These are phyloP conservation scores for Cichladusa arquata DNA, from an alignment of 2,113 vertebrate species.

Conservation along the genomic window DNA sequence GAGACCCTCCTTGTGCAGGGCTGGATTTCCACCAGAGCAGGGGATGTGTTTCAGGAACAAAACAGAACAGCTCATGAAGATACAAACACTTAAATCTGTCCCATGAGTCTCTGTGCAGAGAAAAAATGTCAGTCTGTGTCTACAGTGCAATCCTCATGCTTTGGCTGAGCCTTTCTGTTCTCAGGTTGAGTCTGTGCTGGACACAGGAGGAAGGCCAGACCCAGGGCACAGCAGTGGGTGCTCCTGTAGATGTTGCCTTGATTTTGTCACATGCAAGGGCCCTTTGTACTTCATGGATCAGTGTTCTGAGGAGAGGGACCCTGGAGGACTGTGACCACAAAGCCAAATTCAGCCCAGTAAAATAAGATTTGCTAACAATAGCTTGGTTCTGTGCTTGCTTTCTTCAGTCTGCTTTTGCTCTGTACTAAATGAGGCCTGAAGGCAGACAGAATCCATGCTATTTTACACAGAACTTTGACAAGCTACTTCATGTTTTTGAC, in stretches of 20 bases:
- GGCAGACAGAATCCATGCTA: not conserved
- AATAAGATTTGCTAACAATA: not conserved
- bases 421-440: not conserved
- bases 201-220: not conserved
- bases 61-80: not conserved
- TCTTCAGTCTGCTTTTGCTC: not conserved
- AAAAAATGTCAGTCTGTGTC: not conserved
- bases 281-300: not conserved
- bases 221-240: not conserved
- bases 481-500: slow-evolving; percentile 9
- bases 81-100: not conserved
- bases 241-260: not conserved
- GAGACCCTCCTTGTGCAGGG: not conserved
- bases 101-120: not conserved
- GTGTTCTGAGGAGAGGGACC: not conserved
- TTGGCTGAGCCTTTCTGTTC: not conserved
- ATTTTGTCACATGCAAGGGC: not conserved
- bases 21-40: not conserved
- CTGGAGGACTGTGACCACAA: not conserved
- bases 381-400: not conserved
- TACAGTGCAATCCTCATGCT: not conserved
- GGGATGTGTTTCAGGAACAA: not conserved
- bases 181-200: not conserved
- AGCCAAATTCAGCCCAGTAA: not conserved
- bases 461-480: not conserved